phyloP scores from a whole-genome alignment of 2,888 invertebrate species.

The Adelphocoris suturalis region DNA sequence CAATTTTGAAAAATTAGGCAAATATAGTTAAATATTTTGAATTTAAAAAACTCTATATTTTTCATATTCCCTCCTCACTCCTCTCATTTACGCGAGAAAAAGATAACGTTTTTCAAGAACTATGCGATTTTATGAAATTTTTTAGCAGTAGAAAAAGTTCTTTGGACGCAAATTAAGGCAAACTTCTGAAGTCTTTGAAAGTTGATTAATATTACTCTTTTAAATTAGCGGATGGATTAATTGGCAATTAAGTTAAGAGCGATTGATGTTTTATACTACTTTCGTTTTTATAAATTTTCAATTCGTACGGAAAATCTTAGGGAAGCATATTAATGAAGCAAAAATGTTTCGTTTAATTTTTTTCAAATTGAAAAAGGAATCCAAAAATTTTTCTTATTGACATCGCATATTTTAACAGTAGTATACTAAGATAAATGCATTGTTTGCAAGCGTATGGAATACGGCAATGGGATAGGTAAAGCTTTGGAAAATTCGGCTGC shows the following conservation, averaged over 20 bases:
- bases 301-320: no score
- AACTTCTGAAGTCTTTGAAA: constrained; percentile 50
- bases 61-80: not conserved
- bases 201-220: constrained; percentile 8
- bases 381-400: not conserved
- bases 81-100: not conserved
- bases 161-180: constrained; percentile 58
- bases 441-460: not conserved
- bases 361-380: not conserved
- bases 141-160: constrained; percentile 24
- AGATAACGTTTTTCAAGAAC: no score
- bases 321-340: not conserved
- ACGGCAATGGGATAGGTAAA: not conserved
- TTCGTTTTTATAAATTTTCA: no score
- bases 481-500: not conserved
- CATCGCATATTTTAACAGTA: not conserved
- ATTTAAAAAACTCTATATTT: not conserved
- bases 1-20: not conserved
- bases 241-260: not conserved
- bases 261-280: not conserved
- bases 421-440: constrained; percentile 16
- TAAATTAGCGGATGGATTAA: constrained; percentile 23
- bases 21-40: not conserved
- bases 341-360: not conserved
- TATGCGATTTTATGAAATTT: not conserved